Conservation (phyloP, 2,888 invertebrate genomes). For the Cantharis rustica region DNA sequence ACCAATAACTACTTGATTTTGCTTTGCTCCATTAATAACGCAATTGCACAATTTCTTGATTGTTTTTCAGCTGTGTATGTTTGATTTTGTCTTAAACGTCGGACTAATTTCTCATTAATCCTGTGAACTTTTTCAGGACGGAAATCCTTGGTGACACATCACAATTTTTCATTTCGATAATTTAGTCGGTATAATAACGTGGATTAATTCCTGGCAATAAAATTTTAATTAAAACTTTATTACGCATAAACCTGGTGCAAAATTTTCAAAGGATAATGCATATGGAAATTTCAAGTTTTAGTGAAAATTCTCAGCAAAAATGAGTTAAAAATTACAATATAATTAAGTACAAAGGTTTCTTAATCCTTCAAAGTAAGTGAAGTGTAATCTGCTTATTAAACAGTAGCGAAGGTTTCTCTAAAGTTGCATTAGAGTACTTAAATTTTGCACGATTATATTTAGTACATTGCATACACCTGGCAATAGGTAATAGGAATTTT, state of each 20-base stretch:
- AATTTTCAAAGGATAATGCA: neutral
- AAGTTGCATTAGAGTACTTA: no score
- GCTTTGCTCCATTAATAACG: constrained; percentile 8
- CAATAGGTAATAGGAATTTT: no score
- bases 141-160: neutral
- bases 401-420: no score
- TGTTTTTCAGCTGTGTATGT: constrained; percentile 1
- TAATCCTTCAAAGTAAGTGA: no score
- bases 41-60: constrained; percentile 7
- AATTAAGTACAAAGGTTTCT: no score
- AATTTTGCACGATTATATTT: no score
- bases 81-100: neutral
- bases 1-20: constrained; percentile 11
- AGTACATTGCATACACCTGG: no score
- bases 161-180: neutral
- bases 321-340: no score
- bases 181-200: neutral
- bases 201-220: neutral
- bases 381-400: no score
- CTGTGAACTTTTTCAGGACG: neutral
- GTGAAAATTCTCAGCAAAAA: no score
- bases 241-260: neutral
- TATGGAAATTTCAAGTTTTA: no score
- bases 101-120: neutral
- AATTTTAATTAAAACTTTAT: neutral